Conservation (phyloP, 2,888 invertebrate genomes). For the Ypsolopha sequella region DNA sequence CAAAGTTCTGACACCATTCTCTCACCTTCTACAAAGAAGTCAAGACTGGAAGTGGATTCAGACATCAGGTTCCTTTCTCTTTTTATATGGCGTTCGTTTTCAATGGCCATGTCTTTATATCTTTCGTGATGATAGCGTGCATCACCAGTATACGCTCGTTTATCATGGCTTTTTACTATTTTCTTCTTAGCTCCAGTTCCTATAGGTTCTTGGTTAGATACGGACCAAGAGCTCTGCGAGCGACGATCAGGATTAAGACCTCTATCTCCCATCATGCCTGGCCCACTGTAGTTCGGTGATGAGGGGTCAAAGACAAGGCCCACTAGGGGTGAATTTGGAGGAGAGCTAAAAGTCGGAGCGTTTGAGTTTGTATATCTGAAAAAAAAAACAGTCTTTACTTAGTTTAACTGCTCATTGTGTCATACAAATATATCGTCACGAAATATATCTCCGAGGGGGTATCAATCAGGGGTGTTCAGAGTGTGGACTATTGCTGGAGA, state of each 20-base stretch:
- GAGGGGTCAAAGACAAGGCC: slow-evolving; percentile 58
- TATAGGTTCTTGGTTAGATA: slow-evolving; percentile 54
- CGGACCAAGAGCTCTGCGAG: slow-evolving; percentile 47
- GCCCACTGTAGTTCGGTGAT: slow-evolving; percentile 43
- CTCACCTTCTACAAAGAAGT: slow-evolving; percentile 72
- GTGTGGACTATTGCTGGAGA: no score
- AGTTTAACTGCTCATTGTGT: background rate
- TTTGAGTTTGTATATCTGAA: slow-evolving; percentile 53
- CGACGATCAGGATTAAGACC: slow-evolving; percentile 39
- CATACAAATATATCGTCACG: background rate
- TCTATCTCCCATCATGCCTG: slow-evolving; percentile 43
- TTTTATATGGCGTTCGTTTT: slow-evolving; percentile 37
- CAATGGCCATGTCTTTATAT: slow-evolving; percentile 42
- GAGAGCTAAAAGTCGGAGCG: slow-evolving; percentile 57
- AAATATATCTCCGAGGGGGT: no score
- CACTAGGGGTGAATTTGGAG: slow-evolving; percentile 57
- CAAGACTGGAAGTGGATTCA: slow-evolving; percentile 68
- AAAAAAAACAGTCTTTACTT: slow-evolving; percentile 18
- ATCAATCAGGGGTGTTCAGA: no score
- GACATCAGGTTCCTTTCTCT: slow-evolving; percentile 48
- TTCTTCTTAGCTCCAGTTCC: slow-evolving; percentile 65
- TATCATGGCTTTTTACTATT: slow-evolving; percentile 58
- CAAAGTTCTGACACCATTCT: slow-evolving; percentile 73
- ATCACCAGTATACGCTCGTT: slow-evolving; percentile 43
- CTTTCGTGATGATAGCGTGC: slow-evolving; percentile 43